Evolutionary conservation across 1,140 invertebrate species (phyloP), one percentile per base, ranked within the genome.

Genomic region (Sarcophaga bullata): DNA sequence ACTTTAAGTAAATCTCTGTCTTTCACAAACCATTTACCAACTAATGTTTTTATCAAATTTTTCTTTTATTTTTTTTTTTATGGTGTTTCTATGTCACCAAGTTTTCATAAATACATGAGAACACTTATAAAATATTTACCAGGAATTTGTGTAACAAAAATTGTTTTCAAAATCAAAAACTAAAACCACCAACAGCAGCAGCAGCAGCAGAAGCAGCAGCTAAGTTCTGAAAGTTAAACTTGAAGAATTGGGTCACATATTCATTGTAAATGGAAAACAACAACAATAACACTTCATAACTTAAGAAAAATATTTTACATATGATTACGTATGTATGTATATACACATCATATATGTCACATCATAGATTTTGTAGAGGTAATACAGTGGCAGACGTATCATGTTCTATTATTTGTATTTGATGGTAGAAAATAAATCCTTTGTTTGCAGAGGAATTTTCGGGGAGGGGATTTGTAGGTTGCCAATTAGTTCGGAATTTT

Each of bases 241-340:
- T 58, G 54, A 58, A 58, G 52, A 58, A 58, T 58, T 58, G 54
- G 54, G 54, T 58, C 54, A 58, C 13, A 58, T 58, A 58, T 58
- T 6, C 54, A 58, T 58, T 4, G 5, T 15, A 58, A n/a, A 15
- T 15, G n/a, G 6, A 58, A 15, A 58, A 58, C 54, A 37, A 37
- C 25, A 37, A 58, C 54, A 15, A 37, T 4, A 37, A 58, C 54
- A 15, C 11, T 58, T 58, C 54, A 58, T 58, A 58, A 58, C 54
- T 58, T 58, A 5, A 13, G 6, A 11, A 58, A 58, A 58, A 58
- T 58, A 13, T n/a, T 58, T 58, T 3, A n/a, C 11, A 58, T 13
- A 58, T 58, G 54, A 58, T 58, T 58, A 58, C 54, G 15, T 58
- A 58, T 13, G 15, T 13, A 13, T n/a, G 25, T 6, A n/a, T n/a